Percentiles rank a stretch among this genome's conserved stretches.
Evolutionary conservation across 1,140 invertebrate genomes (phyloP).

Genomic region (Diuraphis noxia): DNA sequence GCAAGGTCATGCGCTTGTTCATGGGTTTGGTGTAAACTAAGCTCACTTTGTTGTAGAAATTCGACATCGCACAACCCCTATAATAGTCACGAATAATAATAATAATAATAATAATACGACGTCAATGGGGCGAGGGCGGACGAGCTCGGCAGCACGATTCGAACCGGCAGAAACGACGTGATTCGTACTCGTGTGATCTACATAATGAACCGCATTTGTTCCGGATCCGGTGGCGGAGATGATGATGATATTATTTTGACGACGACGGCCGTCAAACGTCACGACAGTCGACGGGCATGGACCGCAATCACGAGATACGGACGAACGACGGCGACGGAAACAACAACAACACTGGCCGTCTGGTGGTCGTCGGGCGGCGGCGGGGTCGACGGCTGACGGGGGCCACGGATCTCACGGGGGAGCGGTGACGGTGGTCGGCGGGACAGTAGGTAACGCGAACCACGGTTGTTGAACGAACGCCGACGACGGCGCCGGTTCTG

Average conservation of each 20-base stretch:
- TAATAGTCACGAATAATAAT: not conserved
- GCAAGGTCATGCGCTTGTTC: conserved; percentile 19
- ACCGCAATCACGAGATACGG: not conserved
- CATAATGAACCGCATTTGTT: not conserved
- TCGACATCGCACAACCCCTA: conserved; percentile 21
- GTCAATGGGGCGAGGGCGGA: not conserved
- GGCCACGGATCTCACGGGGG: not conserved
- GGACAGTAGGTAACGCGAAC: not conserved
- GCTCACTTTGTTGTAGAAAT: conserved; percentile 46
- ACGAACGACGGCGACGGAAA: not conserved
- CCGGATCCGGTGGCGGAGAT: not conserved
- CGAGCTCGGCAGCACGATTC: not conserved
- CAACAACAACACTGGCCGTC: conserved; percentile 8
- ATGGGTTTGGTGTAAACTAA: conserved; percentile 21
- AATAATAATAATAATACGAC: not conserved
- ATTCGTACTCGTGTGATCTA: not conserved
- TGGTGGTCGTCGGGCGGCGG: not conserved
- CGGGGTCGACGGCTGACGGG: not conserved
- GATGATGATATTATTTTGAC: not conserved
- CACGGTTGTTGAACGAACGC: not conserved
- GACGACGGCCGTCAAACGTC: not conserved
- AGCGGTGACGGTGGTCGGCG: not conserved
- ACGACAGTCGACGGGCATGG: not conserved
- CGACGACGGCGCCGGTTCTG: not conserved
- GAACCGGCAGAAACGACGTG: not conserved